A percentile compares a stretch with the other conserved stretches of the same genome.
Conservation (phyloP, 2,797 vertebrate genomes). For the Siniperca obscura region DNA sequence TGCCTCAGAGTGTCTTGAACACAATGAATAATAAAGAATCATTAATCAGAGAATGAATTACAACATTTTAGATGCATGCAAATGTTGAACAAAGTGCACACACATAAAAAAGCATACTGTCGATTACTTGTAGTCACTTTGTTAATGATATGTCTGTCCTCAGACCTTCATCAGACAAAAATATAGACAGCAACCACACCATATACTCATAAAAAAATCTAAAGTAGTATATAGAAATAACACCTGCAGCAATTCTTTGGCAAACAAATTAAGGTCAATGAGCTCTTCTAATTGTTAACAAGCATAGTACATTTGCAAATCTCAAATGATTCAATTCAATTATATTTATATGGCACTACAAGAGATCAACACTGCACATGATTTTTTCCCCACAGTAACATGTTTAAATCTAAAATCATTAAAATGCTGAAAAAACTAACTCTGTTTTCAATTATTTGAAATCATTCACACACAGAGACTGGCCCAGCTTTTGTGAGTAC, state of each 20-base stretch:
- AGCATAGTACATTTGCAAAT: not conserved
- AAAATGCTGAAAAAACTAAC: not conserved
- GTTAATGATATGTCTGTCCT: not conserved
- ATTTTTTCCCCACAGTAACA: not conserved
- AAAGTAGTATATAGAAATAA: not conserved
- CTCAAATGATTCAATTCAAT: too few relatives aligned
- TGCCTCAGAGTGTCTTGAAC: slow-evolving; percentile 86
- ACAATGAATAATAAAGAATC: slow-evolving; percentile 23
- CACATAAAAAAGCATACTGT: not conserved
- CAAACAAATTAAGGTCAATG: not conserved
- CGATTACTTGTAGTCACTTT: not conserved
- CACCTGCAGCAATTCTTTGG: not conserved
- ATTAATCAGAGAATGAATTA: not conserved
- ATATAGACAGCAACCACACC: not conserved
- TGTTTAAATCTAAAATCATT: not conserved
- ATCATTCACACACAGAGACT: not conserved
- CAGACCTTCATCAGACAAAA: not conserved
- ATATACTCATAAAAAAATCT: not conserved
- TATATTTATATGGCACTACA: too few relatives aligned
- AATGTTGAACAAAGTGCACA: not conserved
- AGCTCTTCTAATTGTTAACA: not conserved
- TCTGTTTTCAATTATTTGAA: not conserved
- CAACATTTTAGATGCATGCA: not conserved
- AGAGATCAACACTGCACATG: not conserved
- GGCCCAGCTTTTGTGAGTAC: not conserved